Conservation (phyloP, 2,797 vertebrate species). For the Remorina albescens region DNA sequence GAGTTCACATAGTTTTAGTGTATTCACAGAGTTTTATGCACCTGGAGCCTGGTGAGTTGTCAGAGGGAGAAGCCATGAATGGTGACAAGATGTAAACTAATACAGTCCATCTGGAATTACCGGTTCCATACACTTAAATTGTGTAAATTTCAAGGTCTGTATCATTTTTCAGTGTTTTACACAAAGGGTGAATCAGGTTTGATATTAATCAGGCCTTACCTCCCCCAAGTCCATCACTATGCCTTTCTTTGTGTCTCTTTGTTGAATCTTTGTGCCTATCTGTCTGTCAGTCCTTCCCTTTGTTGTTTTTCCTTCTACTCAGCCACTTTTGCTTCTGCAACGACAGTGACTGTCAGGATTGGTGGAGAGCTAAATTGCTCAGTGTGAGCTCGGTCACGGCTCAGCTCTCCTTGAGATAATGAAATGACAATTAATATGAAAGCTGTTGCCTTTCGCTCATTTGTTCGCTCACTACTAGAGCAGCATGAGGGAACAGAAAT, state of each 20-base stretch:
- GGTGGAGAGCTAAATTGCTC: constrained; percentile 84
- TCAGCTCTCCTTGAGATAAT: constrained; percentile 87
- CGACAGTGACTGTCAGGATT: constrained; percentile 72
- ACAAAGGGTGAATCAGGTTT: constrained; percentile 1
- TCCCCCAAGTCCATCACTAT: constrained; percentile 5
- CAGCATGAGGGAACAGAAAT: constrained; percentile 50
- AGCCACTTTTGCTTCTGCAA: constrained; percentile 61
- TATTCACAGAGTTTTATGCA: too few relatives aligned
- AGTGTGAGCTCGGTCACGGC: constrained; percentile 83
- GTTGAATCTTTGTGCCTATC: neutral
- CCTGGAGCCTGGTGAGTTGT: too few relatives aligned
- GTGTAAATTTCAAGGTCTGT: neutral
- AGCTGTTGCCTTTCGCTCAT: constrained; percentile 81
- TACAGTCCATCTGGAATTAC: neutral
- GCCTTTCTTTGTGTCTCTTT: neutral
- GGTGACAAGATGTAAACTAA: neutral
- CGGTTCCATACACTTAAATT: too few relatives aligned
- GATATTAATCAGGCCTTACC: constrained; percentile 3
- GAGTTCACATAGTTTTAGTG: too few relatives aligned
- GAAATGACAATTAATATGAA: constrained; percentile 88
- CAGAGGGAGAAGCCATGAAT: neutral
- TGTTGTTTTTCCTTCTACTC: constrained; percentile 61
- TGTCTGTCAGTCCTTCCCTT: constrained; percentile 26
- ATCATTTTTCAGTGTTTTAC: neutral
- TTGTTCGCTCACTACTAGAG: constrained; percentile 70